phyloP scores from a whole-genome alignment of 2,113 vertebrate species.

The Oryzias woworae region DNA sequence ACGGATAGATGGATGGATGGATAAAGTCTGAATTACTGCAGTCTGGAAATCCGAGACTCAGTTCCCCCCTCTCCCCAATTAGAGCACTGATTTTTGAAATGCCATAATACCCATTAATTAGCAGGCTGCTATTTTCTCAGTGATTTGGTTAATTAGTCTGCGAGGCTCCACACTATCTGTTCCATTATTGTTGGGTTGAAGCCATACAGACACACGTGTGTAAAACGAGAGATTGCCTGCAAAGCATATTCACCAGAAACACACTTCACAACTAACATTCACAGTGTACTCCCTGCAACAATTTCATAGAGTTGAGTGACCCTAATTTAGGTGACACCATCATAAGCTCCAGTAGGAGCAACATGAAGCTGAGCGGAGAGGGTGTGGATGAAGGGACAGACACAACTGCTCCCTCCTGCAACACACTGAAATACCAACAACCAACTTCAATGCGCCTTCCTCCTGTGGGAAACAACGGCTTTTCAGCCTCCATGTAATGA shows the following conservation, averaged over 20 bases:
- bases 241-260: constrained; percentile 25
- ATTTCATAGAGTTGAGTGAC: constrained; percentile 83
- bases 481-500: constrained; percentile 52
- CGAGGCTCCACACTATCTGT: constrained; percentile 84
- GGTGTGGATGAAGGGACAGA: constrained; percentile 32
- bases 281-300: constrained; percentile 21
- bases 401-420: constrained; percentile 33
- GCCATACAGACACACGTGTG: constrained; percentile 63
- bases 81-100: constrained; percentile 98
- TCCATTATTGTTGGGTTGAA: constrained; percentile 86
- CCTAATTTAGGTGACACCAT: constrained; percentile 92
- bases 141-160: constrained; percentile 99
- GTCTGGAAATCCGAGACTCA: constrained; percentile 82
- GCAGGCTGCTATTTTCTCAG: constrained; percentile 98
- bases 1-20: constrained; percentile 33
- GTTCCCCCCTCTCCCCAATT: constrained; percentile 92
- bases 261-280: constrained; percentile 51
- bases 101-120: constrained; percentile 99
- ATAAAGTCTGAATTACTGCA: constrained; percentile 64
- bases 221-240: constrained; percentile 9
- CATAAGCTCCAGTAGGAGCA: constrained; percentile 72
- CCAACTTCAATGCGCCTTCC: constrained; percentile 9
- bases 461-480: constrained; percentile 37
- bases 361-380: constrained; percentile 36
- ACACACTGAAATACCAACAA: constrained; percentile 25